Conservation (phyloP, 2,113 vertebrate genomes). For the Ammodramus savannarum region DNA sequence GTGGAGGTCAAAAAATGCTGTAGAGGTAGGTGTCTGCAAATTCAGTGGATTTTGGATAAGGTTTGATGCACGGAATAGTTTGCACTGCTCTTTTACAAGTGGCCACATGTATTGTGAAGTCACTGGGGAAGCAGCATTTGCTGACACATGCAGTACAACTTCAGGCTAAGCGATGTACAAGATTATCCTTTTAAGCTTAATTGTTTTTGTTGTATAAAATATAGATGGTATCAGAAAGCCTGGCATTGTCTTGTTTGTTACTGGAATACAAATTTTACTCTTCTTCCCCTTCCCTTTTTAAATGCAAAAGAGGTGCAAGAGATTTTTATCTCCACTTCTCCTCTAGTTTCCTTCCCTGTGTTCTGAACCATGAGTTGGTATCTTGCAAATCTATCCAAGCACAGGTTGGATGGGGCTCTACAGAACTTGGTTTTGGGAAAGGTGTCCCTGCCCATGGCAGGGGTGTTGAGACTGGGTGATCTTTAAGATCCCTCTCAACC, state of each 20-base stretch:
- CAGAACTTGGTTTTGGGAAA: neutral
- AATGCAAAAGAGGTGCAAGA: neutral
- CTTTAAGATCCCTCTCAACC: neutral
- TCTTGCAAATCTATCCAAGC: neutral
- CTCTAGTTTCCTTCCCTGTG: neutral
- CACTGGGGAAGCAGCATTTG: conserved; percentile 12
- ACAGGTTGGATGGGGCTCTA: neutral
- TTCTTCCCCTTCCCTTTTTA: neutral
- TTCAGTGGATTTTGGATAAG: neutral
- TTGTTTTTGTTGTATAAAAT: conserved; percentile 45
- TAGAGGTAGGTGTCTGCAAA: neutral
- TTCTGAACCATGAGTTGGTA: neutral
- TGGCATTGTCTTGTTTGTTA: neutral
- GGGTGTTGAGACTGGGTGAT: fast-evolving
- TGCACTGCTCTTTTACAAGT: neutral
- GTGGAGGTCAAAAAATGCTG: neutral
- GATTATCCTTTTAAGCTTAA: conserved; percentile 52
- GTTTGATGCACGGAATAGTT: neutral
- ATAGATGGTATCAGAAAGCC: neutral
- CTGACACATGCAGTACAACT: conserved; percentile 23
- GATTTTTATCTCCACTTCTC: neutral
- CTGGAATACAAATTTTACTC: neutral
- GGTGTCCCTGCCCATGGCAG: neutral
- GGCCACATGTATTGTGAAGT: neutral
- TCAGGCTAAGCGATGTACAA: conserved; percentile 17